A percentile compares a stretch with the other conserved stretches of the same genome.
Evolutionary conservation across 2,113 vertebrate species (phyloP).

Genomic region (Petaurus breviceps): DNA sequence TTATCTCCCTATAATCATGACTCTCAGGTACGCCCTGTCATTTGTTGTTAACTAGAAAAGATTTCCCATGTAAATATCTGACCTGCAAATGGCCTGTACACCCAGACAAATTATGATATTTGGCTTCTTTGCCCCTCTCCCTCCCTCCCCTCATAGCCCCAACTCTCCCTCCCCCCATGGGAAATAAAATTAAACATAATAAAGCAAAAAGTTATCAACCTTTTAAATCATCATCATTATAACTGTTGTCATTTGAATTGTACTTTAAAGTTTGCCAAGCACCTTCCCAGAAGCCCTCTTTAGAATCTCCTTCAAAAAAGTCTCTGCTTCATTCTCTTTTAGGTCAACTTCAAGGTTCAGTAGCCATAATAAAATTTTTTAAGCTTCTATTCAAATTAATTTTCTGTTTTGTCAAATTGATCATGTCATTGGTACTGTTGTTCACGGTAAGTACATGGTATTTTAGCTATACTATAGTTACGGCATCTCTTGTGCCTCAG

Average conservation of each 20-base stretch:
- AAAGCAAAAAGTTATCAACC: background rate
- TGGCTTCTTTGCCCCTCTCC: background rate
- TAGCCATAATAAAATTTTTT: background rate
- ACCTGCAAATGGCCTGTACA: background rate
- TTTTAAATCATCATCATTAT: background rate
- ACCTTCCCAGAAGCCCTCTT: background rate
- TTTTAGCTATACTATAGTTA: background rate
- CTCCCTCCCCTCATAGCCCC: fast-evolving
- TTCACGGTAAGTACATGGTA: background rate
- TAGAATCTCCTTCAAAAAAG: background rate
- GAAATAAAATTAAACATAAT: background rate
- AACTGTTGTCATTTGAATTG: background rate
- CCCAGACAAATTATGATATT: background rate
- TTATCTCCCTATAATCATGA: background rate
- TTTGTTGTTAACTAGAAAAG: background rate
- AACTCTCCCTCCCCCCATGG: background rate
- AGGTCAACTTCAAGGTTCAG: background rate
- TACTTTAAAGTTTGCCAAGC: background rate
- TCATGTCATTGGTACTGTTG: background rate
- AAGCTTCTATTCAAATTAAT: background rate
- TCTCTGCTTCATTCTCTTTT: background rate
- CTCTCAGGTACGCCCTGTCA: no score
- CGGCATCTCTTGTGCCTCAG: background rate
- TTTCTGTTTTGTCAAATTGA: background rate
- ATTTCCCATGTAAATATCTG: background rate